Conservation (phyloP, 2,888 invertebrate species). For the Cerastis rubricosa region DNA sequence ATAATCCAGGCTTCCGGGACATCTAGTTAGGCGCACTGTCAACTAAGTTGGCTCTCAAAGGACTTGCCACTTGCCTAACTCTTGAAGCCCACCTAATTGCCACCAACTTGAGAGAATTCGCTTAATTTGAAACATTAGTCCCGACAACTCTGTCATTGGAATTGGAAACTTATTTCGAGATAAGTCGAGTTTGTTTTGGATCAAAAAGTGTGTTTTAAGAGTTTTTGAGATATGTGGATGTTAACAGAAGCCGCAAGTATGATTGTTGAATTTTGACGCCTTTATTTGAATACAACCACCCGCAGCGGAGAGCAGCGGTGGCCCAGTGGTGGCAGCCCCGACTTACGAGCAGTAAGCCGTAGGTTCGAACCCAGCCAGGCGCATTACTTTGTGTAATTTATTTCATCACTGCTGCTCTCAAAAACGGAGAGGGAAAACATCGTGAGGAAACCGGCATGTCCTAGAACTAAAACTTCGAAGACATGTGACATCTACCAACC, state of each 20-base stretch:
- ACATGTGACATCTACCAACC: no score
- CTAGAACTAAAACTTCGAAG: no score
- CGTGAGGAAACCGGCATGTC: no score
- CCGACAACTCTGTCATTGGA: slow-evolving; percentile 24
- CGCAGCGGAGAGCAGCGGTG: no score
- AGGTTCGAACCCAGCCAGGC: no score
- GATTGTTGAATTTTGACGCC: no score
- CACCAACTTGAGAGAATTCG: slow-evolving; percentile 51
- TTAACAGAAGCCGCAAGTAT: background rate
- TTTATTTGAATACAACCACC: no score
- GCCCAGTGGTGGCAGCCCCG: no score
- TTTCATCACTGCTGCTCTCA: no score
- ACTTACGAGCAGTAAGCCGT: no score
- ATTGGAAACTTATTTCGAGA: slow-evolving; percentile 24
- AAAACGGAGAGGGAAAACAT: no score
- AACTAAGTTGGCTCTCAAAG: slow-evolving; percentile 55
- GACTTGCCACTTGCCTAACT: slow-evolving; percentile 54
- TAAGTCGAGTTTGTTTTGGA: slow-evolving; percentile 5
- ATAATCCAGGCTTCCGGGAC: slow-evolving; percentile 50
- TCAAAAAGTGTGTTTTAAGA: background rate
- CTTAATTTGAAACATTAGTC: slow-evolving; percentile 53
- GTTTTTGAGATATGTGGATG: background rate
- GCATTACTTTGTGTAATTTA: no score
- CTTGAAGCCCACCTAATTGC: slow-evolving; percentile 65
- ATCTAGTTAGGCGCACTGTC: slow-evolving; percentile 59